Conservation (phyloP, 2,113 vertebrate genomes). For the Plotosus lineatus region DNA sequence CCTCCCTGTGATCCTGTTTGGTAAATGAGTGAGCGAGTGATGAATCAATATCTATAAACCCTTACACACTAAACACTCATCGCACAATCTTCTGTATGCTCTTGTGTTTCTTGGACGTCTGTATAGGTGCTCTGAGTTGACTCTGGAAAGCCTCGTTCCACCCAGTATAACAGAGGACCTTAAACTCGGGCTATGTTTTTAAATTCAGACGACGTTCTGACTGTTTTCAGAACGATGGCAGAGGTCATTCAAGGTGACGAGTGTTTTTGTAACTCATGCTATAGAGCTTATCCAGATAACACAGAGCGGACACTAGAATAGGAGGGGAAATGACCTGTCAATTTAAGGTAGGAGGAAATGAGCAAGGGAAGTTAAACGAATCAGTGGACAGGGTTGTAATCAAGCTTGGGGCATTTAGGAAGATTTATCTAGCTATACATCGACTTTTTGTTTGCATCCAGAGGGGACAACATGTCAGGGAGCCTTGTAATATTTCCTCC, state of each 20-base stretch:
- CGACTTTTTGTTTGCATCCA: background rate
- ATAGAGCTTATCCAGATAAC: slow-evolving; percentile 41
- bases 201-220: background rate
- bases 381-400: slow-evolving; percentile 14
- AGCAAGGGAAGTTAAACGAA: slow-evolving; percentile 45
- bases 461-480: background rate
- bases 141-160: background rate
- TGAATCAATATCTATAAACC: background rate
- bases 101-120: background rate
- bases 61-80: background rate
- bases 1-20: no score
- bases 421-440: slow-evolving; percentile 2
- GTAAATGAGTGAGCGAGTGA: no score
- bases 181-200: background rate
- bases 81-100: background rate
- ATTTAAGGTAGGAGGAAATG: slow-evolving; percentile 39
- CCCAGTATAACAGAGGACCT: background rate
- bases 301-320: slow-evolving; percentile 17
- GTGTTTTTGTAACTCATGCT: slow-evolving; percentile 46
- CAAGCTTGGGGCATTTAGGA: background rate
- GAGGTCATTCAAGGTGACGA: slow-evolving; percentile 53
- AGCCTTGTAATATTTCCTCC: background rate
- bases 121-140: background rate
- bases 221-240: background rate
- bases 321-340: background rate